Evolutionary conservation across 2,113 vertebrate genomes (phyloP).

Genomic region (Canis aureus): DNA sequence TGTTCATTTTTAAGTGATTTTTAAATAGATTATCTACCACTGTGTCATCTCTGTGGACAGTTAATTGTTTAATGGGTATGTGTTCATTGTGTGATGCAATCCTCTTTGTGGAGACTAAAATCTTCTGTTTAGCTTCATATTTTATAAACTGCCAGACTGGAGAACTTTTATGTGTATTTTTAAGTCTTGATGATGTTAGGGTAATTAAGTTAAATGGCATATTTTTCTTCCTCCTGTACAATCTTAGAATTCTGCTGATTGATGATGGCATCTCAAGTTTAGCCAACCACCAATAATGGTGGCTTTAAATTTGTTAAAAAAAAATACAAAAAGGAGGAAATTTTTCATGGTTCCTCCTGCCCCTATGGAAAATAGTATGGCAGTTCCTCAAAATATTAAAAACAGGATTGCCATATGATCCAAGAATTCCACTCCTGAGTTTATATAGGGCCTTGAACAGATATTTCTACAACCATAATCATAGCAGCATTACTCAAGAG

Average conservation of each 20-base stretch:
- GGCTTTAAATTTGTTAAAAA: conserved; percentile 64
- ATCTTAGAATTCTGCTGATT: conserved; percentile 85
- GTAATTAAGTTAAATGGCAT: conserved; percentile 82
- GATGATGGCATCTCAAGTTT: conserved; percentile 75
- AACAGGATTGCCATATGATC: not conserved
- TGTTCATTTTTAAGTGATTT: conserved; percentile 69
- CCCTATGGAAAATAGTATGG: not conserved
- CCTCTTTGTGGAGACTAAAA: conserved; percentile 67
- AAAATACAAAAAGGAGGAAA: not conserved
- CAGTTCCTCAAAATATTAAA: not conserved
- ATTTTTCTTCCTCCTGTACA: conserved; percentile 88
- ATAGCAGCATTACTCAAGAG: not conserved
- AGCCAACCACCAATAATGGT: conserved; percentile 74
- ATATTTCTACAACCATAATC: rapidly evolving
- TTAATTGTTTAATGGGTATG: not conserved
- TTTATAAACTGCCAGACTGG: conserved; percentile 77
- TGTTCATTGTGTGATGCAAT: conserved; percentile 58
- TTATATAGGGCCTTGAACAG: too few species aligned
- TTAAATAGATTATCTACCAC: conserved; percentile 64
- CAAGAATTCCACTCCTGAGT: not conserved
- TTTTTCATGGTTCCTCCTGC: not conserved
- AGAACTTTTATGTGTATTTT: conserved; percentile 79
- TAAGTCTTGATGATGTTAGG: conserved; percentile 79
- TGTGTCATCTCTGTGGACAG: conserved; percentile 75
- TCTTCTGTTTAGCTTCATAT: conserved; percentile 73